A percentile compares a stretch with the other conserved stretches of the same genome.
Evolutionary conservation across 1,140 invertebrate genomes (phyloP).

Genomic region (Lepidurus apus): DNA sequence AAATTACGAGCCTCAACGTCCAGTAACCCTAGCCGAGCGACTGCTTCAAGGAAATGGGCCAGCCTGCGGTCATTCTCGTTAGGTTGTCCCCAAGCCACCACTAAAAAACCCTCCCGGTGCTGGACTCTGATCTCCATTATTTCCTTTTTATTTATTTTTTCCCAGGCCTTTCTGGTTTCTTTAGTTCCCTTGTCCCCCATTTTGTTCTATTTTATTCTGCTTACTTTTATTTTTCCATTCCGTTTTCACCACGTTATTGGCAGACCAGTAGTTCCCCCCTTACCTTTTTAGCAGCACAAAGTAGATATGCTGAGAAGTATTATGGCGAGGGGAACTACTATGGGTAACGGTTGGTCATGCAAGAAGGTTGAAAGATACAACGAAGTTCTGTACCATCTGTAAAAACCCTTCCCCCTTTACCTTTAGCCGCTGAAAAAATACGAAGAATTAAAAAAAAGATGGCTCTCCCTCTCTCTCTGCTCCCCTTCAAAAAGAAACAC

Average conservation of each 20-base stretch:
- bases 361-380: slow-evolving; percentile 14
- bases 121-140: too few species aligned
- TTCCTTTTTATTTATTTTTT: too few species aligned
- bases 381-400: slow-evolving; percentile 18
- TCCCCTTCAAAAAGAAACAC: neutral
- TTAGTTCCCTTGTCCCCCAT: neutral
- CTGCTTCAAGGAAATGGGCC: too few species aligned
- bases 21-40: too few species aligned
- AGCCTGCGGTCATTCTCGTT: too few species aligned
- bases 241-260: neutral
- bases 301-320: neutral
- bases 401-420: neutral
- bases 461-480: neutral
- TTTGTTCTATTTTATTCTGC: neutral
- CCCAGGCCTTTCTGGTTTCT: neutral
- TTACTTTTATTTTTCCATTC: neutral
- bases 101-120: too few species aligned
- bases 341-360: neutral
- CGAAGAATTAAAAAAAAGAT: too few species aligned
- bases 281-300: neutral
- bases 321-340: neutral
- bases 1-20: too few species aligned
- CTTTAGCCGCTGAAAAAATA: neutral
- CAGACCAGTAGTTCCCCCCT: neutral
- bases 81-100: too few species aligned